Evolutionary conservation across 2,113 vertebrate genomes (phyloP).

Genomic region (Athene noctua): DNA sequence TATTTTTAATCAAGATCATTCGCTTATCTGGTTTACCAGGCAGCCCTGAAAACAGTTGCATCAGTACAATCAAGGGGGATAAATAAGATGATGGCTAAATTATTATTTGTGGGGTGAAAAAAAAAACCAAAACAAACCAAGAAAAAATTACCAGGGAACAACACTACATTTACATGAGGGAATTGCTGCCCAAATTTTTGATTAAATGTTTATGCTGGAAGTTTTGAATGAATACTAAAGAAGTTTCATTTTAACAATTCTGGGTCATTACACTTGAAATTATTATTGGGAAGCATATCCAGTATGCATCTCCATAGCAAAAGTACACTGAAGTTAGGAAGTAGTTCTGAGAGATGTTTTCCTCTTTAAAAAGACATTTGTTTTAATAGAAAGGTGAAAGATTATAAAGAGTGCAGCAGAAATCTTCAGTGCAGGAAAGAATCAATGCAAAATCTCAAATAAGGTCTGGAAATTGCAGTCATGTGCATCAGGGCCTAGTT

Average conservation of each 20-base stretch:
- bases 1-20: background rate
- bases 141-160: background rate
- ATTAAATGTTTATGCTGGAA: background rate
- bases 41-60: background rate
- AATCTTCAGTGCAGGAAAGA: background rate
- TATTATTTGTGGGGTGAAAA: background rate
- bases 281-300: background rate
- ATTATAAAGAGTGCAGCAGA: background rate
- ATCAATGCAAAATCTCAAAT: background rate
- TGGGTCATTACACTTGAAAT: background rate
- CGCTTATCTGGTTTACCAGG: background rate
- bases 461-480: background rate
- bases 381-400: background rate
- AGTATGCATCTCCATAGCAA: background rate
- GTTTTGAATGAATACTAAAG: background rate
- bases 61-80: background rate
- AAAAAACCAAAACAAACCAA: background rate
- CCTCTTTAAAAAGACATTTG: background rate
- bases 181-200: background rate
- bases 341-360: background rate
- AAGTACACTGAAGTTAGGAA: background rate
- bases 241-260: background rate
- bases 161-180: background rate
- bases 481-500: background rate
- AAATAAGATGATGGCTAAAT: background rate